Evolutionary conservation across 2,797 vertebrate genomes (phyloP).

Genomic region (Tokudaia muenninki): DNA sequence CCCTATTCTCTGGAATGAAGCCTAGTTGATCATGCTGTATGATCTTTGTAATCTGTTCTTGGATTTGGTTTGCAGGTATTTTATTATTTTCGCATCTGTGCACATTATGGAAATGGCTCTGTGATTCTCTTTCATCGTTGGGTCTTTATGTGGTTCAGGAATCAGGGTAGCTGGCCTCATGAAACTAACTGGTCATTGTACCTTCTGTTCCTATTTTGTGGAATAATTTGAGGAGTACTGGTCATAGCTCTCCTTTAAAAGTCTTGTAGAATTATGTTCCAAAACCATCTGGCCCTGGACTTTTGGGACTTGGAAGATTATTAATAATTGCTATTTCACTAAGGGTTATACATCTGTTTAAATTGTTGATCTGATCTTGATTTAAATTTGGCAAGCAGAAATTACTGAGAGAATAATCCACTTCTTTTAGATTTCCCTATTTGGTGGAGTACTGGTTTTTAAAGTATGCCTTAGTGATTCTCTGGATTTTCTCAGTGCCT

Average conservation of each 20-base stretch:
- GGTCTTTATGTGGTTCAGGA: background rate
- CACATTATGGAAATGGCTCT: background rate
- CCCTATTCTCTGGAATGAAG: background rate
- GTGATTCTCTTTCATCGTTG: background rate
- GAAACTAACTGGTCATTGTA: background rate
- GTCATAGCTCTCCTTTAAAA: background rate
- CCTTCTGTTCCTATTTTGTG: background rate
- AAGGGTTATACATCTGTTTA: background rate
- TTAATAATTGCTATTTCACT: background rate
- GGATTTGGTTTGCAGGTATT: background rate
- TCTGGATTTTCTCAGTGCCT: background rate
- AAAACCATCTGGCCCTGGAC: background rate
- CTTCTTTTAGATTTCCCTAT: background rate
- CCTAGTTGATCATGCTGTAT: background rate
- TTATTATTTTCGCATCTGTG: background rate
- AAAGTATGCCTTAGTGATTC: background rate
- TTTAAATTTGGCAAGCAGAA: background rate
- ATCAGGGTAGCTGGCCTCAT: background rate
- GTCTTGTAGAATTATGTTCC: background rate
- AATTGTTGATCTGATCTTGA: background rate
- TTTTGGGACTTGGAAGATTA: background rate
- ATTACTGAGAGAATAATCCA: background rate
- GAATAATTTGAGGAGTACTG: background rate
- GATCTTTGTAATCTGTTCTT: background rate
- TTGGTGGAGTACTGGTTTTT: background rate